Conservation (phyloP, 2,888 invertebrate genomes). For the Cantharis flavilabris region DNA sequence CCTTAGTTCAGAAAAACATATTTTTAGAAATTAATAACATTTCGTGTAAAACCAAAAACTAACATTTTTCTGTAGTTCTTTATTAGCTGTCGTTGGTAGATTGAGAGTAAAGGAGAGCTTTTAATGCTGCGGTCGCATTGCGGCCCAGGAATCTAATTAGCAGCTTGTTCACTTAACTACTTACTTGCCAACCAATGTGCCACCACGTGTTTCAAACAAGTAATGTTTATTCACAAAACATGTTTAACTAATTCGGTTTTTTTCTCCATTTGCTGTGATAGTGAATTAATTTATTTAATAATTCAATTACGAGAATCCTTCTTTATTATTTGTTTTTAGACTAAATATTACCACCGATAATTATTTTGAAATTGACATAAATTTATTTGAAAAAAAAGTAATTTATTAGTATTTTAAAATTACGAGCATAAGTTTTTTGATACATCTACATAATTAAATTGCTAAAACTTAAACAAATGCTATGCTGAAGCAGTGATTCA, state of each 20-base stretch:
- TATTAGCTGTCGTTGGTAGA: conserved; percentile 37
- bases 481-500: no score
- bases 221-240: conserved; percentile 33
- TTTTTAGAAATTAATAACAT: not conserved
- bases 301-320: not conserved
- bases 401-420: not conserved
- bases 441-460: no score
- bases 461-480: no score
- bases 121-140: conserved; percentile 47
- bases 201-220: conserved; percentile 32
- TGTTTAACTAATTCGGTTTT: conserved; percentile 3
- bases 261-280: not conserved
- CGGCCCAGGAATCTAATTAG: conserved; percentile 47
- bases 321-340: not conserved
- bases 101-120: conserved; percentile 38
- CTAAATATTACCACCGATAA: not conserved
- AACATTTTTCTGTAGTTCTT: conserved; percentile 30
- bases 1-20: not conserved
- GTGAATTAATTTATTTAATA: not conserved
- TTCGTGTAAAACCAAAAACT: conserved; percentile 7
- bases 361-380: not conserved
- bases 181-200: conserved; percentile 37
- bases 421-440: no score
- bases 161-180: conserved; percentile 45
- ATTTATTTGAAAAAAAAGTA: not conserved